Evolutionary conservation across 2,888 invertebrate genomes (phyloP).

Genomic region (Bedellia somnulentella): DNA sequence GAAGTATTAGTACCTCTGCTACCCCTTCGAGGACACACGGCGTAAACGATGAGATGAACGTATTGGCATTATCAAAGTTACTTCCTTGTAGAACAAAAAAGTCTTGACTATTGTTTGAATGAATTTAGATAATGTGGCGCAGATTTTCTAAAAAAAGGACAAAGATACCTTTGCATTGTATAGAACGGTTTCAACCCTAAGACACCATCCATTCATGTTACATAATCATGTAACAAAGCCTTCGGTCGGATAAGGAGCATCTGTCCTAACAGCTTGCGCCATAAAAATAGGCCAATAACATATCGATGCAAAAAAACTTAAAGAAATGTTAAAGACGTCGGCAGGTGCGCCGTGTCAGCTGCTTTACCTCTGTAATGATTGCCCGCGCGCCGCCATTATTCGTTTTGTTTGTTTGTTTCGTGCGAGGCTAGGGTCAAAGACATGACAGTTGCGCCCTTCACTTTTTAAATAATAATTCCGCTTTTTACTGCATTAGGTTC

Average conservation of each 20-base stretch:
- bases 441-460: slow-evolving; percentile 4
- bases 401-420: slow-evolving; percentile 42
- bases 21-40: too few relatives aligned
- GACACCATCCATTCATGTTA: slow-evolving; percentile 20
- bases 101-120: too few relatives aligned
- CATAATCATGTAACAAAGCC: slow-evolving; percentile 23
- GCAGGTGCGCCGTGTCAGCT: slow-evolving; percentile 55
- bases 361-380: slow-evolving; percentile 49
- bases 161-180: too few relatives aligned
- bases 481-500: too few relatives aligned
- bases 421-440: slow-evolving; percentile 11
- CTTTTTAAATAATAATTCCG: too few relatives aligned
- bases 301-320: slow-evolving; percentile 47
- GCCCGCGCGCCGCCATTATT: slow-evolving; percentile 26
- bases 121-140: too few relatives aligned
- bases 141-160: too few relatives aligned
- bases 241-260: slow-evolving; percentile 15
- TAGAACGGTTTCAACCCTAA: slow-evolving; percentile 21
- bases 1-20: too few relatives aligned
- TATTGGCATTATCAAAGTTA: too few relatives aligned
- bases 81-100: too few relatives aligned
- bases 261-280: slow-evolving; percentile 51
- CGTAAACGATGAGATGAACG: too few relatives aligned
- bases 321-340: slow-evolving; percentile 54
- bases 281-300: slow-evolving; percentile 61